phyloP scores from a whole-genome alignment of 2,113 vertebrate species.

The Bubo blakistoni region DNA sequence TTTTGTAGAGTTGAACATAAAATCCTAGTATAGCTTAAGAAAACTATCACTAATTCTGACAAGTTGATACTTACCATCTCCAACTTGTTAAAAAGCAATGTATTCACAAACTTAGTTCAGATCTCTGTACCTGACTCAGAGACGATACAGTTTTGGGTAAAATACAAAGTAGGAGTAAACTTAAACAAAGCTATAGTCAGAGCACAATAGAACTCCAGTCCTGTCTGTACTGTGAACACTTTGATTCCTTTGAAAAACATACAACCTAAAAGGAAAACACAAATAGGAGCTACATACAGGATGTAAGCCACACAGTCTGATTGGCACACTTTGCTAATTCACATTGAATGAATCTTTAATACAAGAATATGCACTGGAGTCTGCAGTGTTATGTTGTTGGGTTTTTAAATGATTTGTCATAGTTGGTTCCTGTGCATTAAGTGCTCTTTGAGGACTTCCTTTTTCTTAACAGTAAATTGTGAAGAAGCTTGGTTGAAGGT shows the following conservation, averaged over 20 bases:
- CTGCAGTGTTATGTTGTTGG: background rate
- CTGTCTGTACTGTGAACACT: background rate
- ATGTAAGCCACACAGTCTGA: background rate
- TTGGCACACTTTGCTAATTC: background rate
- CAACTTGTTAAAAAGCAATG: background rate
- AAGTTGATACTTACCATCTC: background rate
- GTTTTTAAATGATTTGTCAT: background rate
- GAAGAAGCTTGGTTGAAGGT: background rate
- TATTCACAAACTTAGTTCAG: background rate
- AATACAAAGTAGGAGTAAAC: background rate
- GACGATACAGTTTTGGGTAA: background rate
- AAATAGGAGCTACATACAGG: background rate
- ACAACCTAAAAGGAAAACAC: background rate
- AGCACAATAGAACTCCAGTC: background rate
- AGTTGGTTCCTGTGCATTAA: background rate
- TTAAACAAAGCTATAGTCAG: background rate
- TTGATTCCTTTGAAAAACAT: background rate
- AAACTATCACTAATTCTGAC: background rate
- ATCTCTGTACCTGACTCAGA: background rate
- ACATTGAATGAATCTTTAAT: background rate
- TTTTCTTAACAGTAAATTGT: background rate
- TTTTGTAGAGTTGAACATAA: background rate
- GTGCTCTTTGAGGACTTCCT: background rate
- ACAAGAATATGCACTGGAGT: background rate
- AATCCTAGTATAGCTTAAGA: background rate